Evolutionary conservation across 1,140 invertebrate genomes (phyloP).

Genomic region (Diorhabda elongata): DNA sequence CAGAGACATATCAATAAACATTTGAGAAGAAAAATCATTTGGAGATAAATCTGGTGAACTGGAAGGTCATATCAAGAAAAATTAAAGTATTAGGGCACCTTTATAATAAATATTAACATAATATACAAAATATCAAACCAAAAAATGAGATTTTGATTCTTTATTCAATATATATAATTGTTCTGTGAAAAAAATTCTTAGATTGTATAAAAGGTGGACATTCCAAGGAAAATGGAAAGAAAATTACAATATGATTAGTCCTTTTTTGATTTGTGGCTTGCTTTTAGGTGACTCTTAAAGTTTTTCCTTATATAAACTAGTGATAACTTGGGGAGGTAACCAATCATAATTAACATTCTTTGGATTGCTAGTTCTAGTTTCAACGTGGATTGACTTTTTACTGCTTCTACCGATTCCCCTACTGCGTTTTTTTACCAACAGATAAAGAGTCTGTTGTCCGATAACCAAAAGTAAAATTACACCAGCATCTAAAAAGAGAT

Average conservation of each 20-base stretch:
- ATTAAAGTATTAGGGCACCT: too few species aligned
- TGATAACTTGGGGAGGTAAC: conserved; percentile 87
- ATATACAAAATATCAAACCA: too few species aligned
- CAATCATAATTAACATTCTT: conserved; percentile 97
- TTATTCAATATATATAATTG: background rate
- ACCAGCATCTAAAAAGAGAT: conserved; percentile 87
- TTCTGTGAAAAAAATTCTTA: background rate
- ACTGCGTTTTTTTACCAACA: conserved; percentile 63
- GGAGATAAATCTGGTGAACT: too few species aligned
- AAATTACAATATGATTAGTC: background rate
- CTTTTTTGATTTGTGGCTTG: conserved; percentile 48
- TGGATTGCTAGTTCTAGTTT: conserved; percentile 80
- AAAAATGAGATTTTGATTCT: too few species aligned
- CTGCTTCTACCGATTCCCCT: conserved; percentile 36
- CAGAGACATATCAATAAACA: too few species aligned
- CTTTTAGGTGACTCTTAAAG: conserved; percentile 52
- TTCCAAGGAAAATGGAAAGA: conserved; percentile 7
- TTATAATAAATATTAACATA: too few species aligned
- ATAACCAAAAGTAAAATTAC: conserved; percentile 82
- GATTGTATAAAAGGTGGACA: conserved; percentile 10
- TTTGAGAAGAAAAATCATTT: too few species aligned
- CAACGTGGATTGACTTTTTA: conserved; percentile 60
- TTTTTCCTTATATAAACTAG: conserved; percentile 66
- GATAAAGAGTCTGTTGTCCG: conserved; percentile 84
- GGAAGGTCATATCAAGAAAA: too few species aligned